phyloP scores from a whole-genome alignment of 1,140 invertebrate genomes.

The Drosophila auraria region DNA sequence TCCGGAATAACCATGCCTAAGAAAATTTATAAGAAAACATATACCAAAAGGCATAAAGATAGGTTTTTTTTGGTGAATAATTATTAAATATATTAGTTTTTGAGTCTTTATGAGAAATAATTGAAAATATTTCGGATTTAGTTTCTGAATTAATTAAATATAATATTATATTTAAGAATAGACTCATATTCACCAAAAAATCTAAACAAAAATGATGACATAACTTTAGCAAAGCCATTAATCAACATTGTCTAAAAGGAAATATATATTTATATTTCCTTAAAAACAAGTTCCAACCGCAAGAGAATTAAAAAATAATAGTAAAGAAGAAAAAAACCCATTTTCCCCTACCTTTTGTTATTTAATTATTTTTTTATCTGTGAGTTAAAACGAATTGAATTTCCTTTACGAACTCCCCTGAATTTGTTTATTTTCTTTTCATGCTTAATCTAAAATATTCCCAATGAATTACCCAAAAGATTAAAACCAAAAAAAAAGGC shows the following conservation, averaged over 20 bases:
- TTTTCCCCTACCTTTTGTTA: too few relatives aligned
- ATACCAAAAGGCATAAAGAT: too few relatives aligned
- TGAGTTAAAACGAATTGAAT: too few relatives aligned
- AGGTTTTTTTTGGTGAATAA: too few relatives aligned
- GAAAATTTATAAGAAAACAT: too few relatives aligned
- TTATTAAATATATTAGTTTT: too few relatives aligned
- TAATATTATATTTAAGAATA: too few relatives aligned
- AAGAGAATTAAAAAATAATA: neutral
- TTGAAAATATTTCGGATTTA: too few relatives aligned
- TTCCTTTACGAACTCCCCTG: neutral
- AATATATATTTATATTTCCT: neutral
- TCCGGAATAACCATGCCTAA: neutral
- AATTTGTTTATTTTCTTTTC: neutral
- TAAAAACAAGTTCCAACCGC: slow-evolving; percentile 12
- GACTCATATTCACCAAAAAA: neutral
- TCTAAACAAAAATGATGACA: neutral
- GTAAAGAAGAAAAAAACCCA: neutral
- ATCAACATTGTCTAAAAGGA: slow-evolving; percentile 1
- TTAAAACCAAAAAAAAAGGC: neutral
- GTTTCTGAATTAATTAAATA: too few relatives aligned
- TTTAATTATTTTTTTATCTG: too few relatives aligned
- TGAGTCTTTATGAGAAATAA: too few relatives aligned
- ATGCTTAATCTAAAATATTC: neutral
- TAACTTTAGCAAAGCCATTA: neutral
- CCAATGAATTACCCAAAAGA: neutral